Conservation (phyloP, 2,113 vertebrate species). For the Albula goreensis region DNA sequence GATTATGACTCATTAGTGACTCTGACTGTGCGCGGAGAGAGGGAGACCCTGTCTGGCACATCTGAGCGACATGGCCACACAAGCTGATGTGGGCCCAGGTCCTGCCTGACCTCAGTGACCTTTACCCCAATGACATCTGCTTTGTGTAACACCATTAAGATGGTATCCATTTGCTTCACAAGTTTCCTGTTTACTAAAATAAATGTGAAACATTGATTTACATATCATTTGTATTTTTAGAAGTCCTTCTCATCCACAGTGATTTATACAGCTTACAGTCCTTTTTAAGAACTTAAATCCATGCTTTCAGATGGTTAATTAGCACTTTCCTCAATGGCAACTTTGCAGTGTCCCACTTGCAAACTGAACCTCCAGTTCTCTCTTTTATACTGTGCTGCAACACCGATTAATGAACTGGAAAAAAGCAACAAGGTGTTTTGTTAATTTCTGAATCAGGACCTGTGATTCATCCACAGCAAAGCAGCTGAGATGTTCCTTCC, state of each 20-base stretch:
- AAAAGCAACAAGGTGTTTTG: too few species aligned
- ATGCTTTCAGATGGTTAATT: too few species aligned
- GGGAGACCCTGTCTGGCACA: neutral
- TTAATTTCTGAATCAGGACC: neutral
- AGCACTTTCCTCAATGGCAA: too few species aligned
- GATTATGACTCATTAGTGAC: slow-evolving; percentile 6
- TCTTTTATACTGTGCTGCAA: too few species aligned
- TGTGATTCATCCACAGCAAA: neutral
- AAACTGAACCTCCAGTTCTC: too few species aligned
- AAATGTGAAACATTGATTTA: too few species aligned
- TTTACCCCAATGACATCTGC: neutral
- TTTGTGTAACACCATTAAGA: neutral
- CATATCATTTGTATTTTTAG: too few species aligned
- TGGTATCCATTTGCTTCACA: neutral
- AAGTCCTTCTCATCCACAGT: too few species aligned
- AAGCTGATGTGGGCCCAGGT: neutral
- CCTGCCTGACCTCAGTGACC: neutral
- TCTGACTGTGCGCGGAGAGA: neutral
- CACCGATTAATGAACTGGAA: too few species aligned
- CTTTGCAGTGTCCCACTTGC: too few species aligned
- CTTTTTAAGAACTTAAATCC: too few species aligned
- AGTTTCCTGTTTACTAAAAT: neutral
- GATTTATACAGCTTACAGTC: too few species aligned
- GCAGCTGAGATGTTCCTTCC: neutral
- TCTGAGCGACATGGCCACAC: neutral